Conservation (phyloP, 2,113 vertebrate species). For the Furnarius figulus region DNA sequence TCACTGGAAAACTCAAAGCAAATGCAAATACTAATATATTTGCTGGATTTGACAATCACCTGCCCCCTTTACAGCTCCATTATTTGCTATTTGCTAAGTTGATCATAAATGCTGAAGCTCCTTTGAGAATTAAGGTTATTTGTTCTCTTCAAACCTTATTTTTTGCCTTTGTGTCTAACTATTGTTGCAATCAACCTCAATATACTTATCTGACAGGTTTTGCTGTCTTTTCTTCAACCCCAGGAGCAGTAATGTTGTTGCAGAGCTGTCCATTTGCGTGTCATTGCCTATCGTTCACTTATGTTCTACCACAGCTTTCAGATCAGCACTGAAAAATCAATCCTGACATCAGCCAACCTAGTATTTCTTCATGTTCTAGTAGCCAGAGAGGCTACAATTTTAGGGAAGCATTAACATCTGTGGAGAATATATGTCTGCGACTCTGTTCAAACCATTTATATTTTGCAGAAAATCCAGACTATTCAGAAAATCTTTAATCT, state of each 20-base stretch:
- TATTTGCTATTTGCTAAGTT: neutral
- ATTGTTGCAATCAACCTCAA: neutral
- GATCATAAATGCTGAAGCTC: neutral
- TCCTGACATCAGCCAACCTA: neutral
- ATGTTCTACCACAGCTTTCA: neutral
- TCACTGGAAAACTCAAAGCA: neutral
- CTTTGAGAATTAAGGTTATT: neutral
- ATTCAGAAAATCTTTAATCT: neutral
- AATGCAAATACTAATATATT: neutral
- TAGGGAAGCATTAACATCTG: neutral
- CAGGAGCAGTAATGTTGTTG: neutral
- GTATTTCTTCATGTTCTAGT: neutral
- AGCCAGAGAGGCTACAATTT: neutral
- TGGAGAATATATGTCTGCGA: neutral
- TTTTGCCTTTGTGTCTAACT: neutral
- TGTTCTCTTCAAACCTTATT: neutral
- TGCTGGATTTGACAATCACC: neutral
- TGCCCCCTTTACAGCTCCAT: neutral
- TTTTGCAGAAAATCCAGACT: neutral
- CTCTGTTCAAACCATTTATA: neutral
- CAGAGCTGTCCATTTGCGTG: neutral
- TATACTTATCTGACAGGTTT: neutral
- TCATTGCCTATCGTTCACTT: neutral
- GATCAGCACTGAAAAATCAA: neutral
- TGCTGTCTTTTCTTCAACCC: neutral